Evolutionary conservation across 2,113 vertebrate species (phyloP), one percentile per base, ranked within the genome.

Genomic region (Noturus placidus): DNA sequence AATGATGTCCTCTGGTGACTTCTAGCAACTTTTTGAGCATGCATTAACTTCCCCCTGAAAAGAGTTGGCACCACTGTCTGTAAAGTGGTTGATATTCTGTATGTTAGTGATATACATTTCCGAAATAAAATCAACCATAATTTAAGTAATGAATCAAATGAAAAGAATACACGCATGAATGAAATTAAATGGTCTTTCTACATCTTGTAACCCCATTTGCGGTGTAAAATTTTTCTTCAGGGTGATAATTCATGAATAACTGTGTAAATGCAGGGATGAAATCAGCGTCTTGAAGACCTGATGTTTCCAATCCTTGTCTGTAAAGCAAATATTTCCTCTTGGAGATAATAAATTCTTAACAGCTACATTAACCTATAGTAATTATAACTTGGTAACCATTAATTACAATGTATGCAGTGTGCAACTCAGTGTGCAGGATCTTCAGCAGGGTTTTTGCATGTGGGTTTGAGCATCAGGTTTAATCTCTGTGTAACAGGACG

Each of bases 401-500:
- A 1, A 74, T 74, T 46, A 13, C 20, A 46, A 22, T 27, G 38
- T 11, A 11, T 38, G 33, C 38, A 25, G 25, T 80, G 30, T 70
- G 61, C 3, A 42, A 13, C 19, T 35, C 59, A 54, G 87, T 65
- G 50, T 57, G 25, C 20, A 2, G 35, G 42, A 27, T 42, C 20
- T 57, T 54, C 54, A 82, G 77, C 35, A 63, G 25, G 63, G 17
- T 61, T 74, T 13, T 74, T 30, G 70, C 13, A 61, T 17, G 50
- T n/a, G 46, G 52, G 10, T 17, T 33, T 76, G n/a, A 70, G 57
- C 70, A 46, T 77, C 87, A 77, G 56, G 54, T 61, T 13, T 52
- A 56, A 59, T 9, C 50, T 20, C 84, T 50, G 56, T 88, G 89
- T 90, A 95, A 95, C 2, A 70, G 79, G 93, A 95, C 15, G 65